phyloP scores from a whole-genome alignment of 1,140 invertebrate genomes.

The Nymphalis io region DNA sequence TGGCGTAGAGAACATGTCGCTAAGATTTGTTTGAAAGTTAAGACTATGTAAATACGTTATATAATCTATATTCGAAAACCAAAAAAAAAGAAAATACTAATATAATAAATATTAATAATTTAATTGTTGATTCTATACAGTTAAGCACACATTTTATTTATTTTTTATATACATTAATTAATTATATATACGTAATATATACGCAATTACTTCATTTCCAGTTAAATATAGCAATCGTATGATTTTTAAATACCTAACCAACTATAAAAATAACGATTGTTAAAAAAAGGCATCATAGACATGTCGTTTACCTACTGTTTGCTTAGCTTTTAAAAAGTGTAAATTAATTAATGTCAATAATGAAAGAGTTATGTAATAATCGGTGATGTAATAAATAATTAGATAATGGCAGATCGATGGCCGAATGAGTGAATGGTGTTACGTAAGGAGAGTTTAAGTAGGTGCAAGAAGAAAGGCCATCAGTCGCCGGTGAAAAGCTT shows the following conservation, averaged over 20 bases:
- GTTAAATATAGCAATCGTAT: no score
- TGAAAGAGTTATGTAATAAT: slow-evolving; percentile 58
- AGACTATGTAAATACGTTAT: slow-evolving; percentile 9
- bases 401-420: slow-evolving; percentile 64
- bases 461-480: slow-evolving; percentile 50
- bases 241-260: no score
- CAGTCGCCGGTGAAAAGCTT: slow-evolving; percentile 33
- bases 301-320: slow-evolving; percentile 4
- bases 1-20: slow-evolving; percentile 26
- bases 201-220: no score
- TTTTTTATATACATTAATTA: no score
- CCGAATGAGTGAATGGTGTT: slow-evolving; percentile 51
- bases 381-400: slow-evolving; percentile 68
- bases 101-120: no score
- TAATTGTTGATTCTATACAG: no score
- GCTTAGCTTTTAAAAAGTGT: slow-evolving; percentile 22
- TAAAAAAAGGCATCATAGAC: not conserved
- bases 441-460: slow-evolving; percentile 46
- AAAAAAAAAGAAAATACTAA: not conserved
- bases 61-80: not conserved
- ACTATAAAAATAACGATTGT: no score
- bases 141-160: no score
- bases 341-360: slow-evolving; percentile 52
- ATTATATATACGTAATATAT: no score
- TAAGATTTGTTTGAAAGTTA: slow-evolving; percentile 30